Evolutionary conservation across 1,140 invertebrate species (phyloP).

Genomic region (Manduca sexta): DNA sequence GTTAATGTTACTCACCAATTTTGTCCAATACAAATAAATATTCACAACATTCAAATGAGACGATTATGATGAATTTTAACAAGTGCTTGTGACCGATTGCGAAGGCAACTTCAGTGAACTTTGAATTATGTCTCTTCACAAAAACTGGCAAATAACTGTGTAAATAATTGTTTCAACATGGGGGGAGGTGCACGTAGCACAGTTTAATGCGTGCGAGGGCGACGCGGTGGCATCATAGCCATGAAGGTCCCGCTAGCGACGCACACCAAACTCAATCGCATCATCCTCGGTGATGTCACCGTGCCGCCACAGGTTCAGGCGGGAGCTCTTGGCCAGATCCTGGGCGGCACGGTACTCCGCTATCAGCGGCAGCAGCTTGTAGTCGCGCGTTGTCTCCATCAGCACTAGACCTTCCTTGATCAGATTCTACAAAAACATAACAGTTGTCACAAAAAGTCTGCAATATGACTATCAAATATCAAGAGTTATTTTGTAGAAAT

Average conservation of each 20-base stretch:
- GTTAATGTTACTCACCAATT: too few relatives aligned
- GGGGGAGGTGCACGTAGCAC: constrained; percentile 38
- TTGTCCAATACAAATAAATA: too few relatives aligned
- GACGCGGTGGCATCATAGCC: constrained; percentile 44
- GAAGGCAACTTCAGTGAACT: too few relatives aligned
- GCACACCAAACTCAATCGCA: constrained; percentile 86
- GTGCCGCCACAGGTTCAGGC: constrained; percentile 94
- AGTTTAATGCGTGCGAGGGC: constrained; percentile 38
- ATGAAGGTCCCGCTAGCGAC: constrained; percentile 42
- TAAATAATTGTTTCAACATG: constrained; percentile 38
- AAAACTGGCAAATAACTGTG: constrained; percentile 36
- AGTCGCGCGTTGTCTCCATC: constrained; percentile 86
- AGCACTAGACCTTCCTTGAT: constrained; percentile 90
- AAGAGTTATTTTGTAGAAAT: background rate
- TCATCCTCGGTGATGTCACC: constrained; percentile 97
- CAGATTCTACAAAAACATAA: constrained; percentile 67
- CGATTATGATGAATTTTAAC: too few relatives aligned
- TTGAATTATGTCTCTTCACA: constrained; percentile 21
- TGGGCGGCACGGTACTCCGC: constrained; percentile 89
- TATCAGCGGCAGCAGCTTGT: constrained; percentile 86
- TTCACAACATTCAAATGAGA: too few relatives aligned
- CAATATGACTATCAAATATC: background rate
- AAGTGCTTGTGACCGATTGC: too few relatives aligned
- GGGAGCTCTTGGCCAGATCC: constrained; percentile 87
- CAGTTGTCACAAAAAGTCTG: background rate